A percentile compares a stretch with the other conserved stretches of the same genome.
Conservation (phyloP, 2,888 invertebrate species). For the Caenorhabditis zanzibari region DNA sequence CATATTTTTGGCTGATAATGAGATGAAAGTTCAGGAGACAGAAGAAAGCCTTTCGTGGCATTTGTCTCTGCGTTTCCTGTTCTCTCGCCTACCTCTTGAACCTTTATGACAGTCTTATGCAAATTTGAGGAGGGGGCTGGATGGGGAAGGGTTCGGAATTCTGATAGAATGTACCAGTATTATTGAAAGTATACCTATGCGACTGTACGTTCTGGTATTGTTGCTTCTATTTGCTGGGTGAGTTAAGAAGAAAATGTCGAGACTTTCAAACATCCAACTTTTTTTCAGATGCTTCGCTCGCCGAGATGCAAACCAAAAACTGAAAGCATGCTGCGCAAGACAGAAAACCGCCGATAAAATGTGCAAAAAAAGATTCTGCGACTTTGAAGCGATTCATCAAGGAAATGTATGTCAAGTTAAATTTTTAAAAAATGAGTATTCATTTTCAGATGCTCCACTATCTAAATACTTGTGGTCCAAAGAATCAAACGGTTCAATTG, state of each 20-base stretch:
- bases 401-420: slow-evolving; percentile 79
- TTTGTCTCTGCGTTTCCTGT: not conserved
- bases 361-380: slow-evolving; percentile 80
- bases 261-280: not conserved
- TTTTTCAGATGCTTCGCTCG: slow-evolving; percentile 19
- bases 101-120: slow-evolving; percentile 33
- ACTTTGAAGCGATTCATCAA: slow-evolving; percentile 79
- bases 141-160: not conserved
- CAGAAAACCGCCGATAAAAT: slow-evolving; percentile 80
- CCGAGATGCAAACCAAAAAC: slow-evolving; percentile 75
- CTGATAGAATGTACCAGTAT: slow-evolving; percentile 10
- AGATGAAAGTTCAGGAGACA: slow-evolving; percentile 55
- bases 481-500: slow-evolving; percentile 76
- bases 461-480: slow-evolving; percentile 78
- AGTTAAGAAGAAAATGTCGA: slow-evolving; percentile 1
- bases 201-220: slow-evolving; percentile 2
- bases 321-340: slow-evolving; percentile 81
- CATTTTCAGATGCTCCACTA: slow-evolving; percentile 73
- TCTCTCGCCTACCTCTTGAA: slow-evolving; percentile 22
- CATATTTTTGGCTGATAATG: not conserved
- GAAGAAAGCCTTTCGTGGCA: slow-evolving; percentile 4
- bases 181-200: slow-evolving; percentile 11
- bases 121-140: slow-evolving; percentile 25
- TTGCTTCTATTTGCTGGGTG: slow-evolving; percentile 14
- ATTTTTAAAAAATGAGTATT: not conserved